Conservation (phyloP, 2,888 invertebrate genomes). For the Fragum whitleyi region DNA sequence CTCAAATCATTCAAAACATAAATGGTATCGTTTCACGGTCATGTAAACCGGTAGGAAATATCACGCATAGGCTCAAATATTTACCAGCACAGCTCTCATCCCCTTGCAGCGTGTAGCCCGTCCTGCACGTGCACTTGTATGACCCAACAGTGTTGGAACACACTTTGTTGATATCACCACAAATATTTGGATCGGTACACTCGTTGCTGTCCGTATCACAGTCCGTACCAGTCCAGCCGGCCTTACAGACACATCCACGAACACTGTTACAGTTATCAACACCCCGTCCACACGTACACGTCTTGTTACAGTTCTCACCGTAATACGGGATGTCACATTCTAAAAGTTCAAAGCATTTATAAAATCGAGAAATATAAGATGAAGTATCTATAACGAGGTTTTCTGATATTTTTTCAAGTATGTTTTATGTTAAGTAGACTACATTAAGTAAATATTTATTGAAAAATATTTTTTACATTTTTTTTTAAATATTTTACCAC, state of each 20-base stretch:
- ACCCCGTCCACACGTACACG: slow-evolving; percentile 52
- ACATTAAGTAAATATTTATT: no score
- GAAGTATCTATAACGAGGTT: no score
- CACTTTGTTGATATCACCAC: slow-evolving; percentile 45
- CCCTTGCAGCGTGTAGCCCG: slow-evolving; percentile 34
- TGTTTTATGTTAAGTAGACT: no score
- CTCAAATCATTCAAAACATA: no score
- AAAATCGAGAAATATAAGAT: no score
- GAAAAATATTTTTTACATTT: no score
- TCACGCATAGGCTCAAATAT: no score
- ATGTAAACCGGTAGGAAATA: no score
- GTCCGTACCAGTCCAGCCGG: slow-evolving; percentile 52
- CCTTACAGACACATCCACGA: slow-evolving; percentile 53
- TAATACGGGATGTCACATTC: slow-evolving; percentile 52
- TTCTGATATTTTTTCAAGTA: no score
- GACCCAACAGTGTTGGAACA: slow-evolving; percentile 67
- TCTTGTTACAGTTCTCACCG: slow-evolving; percentile 44
- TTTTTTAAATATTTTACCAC: no score
- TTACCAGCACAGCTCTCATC: slow-evolving; percentile 54
- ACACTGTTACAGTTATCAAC: slow-evolving; percentile 47
- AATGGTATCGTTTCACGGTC: no score
- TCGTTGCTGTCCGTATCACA: slow-evolving; percentile 59
- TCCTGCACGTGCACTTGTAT: slow-evolving; percentile 51
- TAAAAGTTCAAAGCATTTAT: no score
- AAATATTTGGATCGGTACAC: slow-evolving; percentile 45